phyloP scores from a whole-genome alignment of 2,113 vertebrate species.

The Eptesicus fuscus region DNA sequence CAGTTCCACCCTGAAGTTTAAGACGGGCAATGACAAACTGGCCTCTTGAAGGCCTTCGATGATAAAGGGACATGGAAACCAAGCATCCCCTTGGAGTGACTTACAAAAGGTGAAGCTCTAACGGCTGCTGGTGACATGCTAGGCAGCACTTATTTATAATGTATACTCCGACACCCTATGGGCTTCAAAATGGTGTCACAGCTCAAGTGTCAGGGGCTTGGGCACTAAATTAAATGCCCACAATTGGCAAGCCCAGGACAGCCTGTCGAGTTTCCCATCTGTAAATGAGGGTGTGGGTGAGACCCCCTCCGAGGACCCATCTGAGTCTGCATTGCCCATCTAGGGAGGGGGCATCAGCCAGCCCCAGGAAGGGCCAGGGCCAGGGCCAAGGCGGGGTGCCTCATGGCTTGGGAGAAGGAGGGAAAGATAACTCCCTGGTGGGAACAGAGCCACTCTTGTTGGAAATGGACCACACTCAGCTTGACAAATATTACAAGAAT shows the following conservation, averaged over 20 bases:
- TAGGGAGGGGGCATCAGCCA: background rate
- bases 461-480: slow-evolving; percentile 11
- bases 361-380: background rate
- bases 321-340: background rate
- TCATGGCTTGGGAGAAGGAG: background rate
- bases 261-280: background rate
- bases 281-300: background rate
- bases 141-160: background rate
- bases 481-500: slow-evolving; percentile 66
- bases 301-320: background rate
- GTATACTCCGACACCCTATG: too few species aligned
- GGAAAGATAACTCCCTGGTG: background rate
- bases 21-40: background rate
- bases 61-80: background rate
- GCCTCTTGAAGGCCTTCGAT: background rate
- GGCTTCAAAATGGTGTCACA: background rate
- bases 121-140: background rate
- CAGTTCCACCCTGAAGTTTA: background rate
- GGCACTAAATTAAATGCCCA: background rate
- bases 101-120: background rate
- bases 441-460: background rate
- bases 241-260: background rate
- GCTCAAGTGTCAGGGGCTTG: background rate
- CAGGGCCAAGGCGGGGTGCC: background rate
- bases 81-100: background rate